Base-by-base conservation (phyloP, 2,888 invertebrate species). In the Drosophila fulvimacula region DNA sequence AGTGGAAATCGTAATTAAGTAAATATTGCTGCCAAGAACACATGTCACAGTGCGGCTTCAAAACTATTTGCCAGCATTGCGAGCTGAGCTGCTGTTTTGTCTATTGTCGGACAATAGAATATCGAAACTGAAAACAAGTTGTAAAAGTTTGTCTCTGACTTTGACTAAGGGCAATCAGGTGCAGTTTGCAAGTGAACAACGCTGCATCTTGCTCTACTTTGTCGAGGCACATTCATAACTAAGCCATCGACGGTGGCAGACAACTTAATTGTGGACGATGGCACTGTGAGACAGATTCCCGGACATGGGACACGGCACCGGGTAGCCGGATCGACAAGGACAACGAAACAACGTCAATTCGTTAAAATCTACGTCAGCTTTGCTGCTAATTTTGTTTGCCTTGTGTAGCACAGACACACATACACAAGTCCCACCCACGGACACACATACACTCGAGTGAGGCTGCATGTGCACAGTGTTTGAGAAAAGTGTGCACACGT, bases 351-450 rank as follows among this genome's bases (percentile, higher is more conserved):
- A 74, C 74, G 82, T 75, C 82, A 69, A 75, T 73, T 79, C 85
- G 85, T 88, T 85, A 85, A 84, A 80, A 86, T 76, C 69, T 76
- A 67, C 80, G 77, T 80, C 73, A 86, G 75, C 66, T 81, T 79
- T 78, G 78, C 78, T 80, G 67, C 88, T 84, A 84, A 84, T 84
- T 86, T 86, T 84, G 86, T 84, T 88, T 88, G 80, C 67, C 64
- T 69, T 84, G 63, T 75, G 73, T 58, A 67, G 64, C 71, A 49
- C 46, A 58, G n/a, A n/a, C 57, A 66, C 63, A 57, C 42, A 76
- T 11, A 41, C 41, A 41, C 52, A 39, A 3, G 3, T 24, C 17
- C 3, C 19, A 30, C 24, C 46, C 15, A 49, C 53, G 51, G 30
- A 59, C 51, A 59, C 51, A 56, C 15, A 55, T 36, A 58, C 39